Conservation (phyloP, 2,888 invertebrate genomes). For the Piscicola geometra region DNA sequence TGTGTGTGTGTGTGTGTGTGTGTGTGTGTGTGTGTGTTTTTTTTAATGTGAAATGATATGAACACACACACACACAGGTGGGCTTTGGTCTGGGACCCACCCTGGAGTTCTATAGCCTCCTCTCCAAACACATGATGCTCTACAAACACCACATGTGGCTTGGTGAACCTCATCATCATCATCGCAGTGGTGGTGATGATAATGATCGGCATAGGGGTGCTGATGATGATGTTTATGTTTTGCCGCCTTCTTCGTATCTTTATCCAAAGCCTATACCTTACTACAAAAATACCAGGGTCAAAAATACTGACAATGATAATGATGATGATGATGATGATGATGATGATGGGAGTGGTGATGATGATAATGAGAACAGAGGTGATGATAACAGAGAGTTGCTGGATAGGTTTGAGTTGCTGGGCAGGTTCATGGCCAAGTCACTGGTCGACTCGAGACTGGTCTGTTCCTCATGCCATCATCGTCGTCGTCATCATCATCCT, state of each 20-base stretch:
- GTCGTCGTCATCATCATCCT: not conserved
- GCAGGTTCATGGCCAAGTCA: slow-evolving; percentile 97
- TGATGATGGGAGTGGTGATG: not conserved
- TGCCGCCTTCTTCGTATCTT: not conserved
- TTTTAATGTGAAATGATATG: no score
- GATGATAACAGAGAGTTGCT: not conserved
- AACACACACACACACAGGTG: slow-evolving; percentile 60
- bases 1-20: slow-evolving; percentile 45
- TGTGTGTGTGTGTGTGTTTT: not conserved
- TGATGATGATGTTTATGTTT: slow-evolving; percentile 6
- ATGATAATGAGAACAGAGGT: not conserved
- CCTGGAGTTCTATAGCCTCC: slow-evolving; percentile 96
- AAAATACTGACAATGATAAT: not conserved
- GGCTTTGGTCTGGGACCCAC: slow-evolving; percentile 98
- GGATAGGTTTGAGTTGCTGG: slow-evolving; percentile 84
- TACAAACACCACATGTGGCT: slow-evolving; percentile 91
- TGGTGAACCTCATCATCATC: slow-evolving; percentile 58
- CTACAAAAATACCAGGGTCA: not conserved
- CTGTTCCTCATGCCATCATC: slow-evolving; percentile 35
- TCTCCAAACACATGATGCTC: slow-evolving; percentile 77
- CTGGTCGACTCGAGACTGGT: slow-evolving; percentile 99
- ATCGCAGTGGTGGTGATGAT: not conserved
- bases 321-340: not conserved
- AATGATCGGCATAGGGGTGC: not conserved
- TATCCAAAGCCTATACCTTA: not conserved